phyloP scores from a whole-genome alignment of 2,888 invertebrate species.

The Synergus japonicus region DNA sequence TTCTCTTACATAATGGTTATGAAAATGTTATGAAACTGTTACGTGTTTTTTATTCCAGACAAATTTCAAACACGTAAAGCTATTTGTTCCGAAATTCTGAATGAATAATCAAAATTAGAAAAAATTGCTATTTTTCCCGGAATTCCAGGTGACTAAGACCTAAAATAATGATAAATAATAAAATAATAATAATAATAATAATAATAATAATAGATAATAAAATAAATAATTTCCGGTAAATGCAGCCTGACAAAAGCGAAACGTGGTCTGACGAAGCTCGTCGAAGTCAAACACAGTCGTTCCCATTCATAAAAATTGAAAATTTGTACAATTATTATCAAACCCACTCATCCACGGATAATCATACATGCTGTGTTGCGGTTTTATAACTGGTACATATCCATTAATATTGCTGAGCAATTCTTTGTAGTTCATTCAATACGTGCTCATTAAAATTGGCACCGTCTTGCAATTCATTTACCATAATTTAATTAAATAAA shows the following conservation, averaged over 20 bases:
- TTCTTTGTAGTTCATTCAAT: not conserved
- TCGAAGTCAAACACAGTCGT: constrained; percentile 49
- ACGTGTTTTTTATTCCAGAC: too few species aligned
- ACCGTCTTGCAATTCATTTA: constrained; percentile 56
- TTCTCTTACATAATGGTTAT: not conserved
- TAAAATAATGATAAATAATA: too few species aligned
- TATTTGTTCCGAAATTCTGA: too few species aligned
- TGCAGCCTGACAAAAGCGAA: constrained; percentile 39
- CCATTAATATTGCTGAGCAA: not conserved
- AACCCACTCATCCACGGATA: not conserved
- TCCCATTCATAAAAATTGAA: not conserved
- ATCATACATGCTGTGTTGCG: not conserved
- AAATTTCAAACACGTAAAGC: not conserved
- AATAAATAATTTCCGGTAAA: too few species aligned
- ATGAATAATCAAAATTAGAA: too few species aligned
- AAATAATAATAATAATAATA: too few species aligned
- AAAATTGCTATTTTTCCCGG: too few species aligned
- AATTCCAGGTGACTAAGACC: too few species aligned
- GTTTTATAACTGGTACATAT: not conserved
- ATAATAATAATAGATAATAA: too few species aligned
- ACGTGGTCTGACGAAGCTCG: constrained; percentile 65
- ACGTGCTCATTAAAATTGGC: constrained; percentile 62
- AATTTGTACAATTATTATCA: not conserved
- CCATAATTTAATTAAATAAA: not conserved
- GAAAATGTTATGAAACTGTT: not conserved